Conservation (phyloP, 2,113 vertebrate species). For the Meles meles region DNA sequence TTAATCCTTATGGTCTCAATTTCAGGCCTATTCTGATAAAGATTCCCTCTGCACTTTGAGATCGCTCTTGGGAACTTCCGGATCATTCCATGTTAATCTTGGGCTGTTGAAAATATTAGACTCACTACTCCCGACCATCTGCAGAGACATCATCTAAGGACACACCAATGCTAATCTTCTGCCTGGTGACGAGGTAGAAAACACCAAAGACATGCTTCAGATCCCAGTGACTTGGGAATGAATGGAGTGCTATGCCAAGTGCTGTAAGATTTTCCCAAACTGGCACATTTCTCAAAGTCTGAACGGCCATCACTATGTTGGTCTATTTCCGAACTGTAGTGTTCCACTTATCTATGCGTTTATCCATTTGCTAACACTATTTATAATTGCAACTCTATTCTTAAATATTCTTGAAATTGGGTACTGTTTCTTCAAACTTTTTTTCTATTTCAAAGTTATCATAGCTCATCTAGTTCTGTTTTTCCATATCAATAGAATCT, state of each 20-base stretch:
- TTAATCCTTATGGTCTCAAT: neutral
- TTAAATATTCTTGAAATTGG: neutral
- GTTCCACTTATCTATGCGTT: neutral
- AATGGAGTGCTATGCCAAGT: neutral
- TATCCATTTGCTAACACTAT: neutral
- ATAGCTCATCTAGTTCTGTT: neutral
- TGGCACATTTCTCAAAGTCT: neutral
- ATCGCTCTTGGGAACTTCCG: neutral
- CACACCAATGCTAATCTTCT: neutral
- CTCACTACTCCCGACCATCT: neutral
- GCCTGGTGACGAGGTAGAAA: neutral
- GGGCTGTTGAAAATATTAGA: neutral
- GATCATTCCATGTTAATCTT: neutral
- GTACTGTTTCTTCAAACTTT: neutral
- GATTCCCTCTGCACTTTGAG: neutral
- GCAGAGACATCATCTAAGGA: neutral
- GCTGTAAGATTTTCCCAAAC: neutral
- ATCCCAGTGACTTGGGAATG: rapidly evolving
- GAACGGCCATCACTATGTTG: too few species aligned
- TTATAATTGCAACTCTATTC: neutral
- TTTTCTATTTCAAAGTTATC: neutral
- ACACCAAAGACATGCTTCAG: too few species aligned
- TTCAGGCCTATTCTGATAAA: neutral
- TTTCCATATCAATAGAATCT: neutral
- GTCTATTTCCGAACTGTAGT: neutral